Percentiles rank a stretch among this genome's conserved stretches.
These are phyloP conservation scores for Noctilio leporinus DNA, from an alignment of 2,113 vertebrate species.

Conservation along the genomic window DNA sequence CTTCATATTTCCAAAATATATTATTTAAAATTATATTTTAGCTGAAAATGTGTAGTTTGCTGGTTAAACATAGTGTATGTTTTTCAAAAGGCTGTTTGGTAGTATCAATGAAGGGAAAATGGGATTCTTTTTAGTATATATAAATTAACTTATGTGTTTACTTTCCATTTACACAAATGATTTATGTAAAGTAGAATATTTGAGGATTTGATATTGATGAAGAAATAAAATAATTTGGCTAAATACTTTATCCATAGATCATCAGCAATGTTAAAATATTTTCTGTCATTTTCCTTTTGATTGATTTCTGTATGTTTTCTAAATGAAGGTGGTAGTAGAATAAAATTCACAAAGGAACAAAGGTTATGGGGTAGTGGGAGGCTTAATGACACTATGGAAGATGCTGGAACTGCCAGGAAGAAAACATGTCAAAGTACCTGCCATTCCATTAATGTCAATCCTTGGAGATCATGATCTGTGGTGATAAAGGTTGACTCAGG, in stretches of 20 bases:
- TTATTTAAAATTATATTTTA: neutral
- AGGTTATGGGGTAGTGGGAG: neutral
- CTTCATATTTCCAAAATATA: neutral
- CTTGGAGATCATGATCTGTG: neutral
- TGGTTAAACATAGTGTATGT: neutral
- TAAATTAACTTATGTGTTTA: neutral
- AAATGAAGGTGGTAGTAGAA: neutral
- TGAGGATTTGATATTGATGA: neutral
- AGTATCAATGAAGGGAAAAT: neutral
- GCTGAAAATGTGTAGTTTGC: neutral
- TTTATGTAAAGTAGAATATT: neutral
- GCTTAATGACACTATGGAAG: neutral
- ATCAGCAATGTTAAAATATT: neutral
- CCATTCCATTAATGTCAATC: neutral
- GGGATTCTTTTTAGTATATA: neutral
- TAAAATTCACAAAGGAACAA: neutral
- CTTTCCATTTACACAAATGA: neutral
- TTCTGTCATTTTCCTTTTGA: neutral
- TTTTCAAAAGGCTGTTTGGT: neutral
- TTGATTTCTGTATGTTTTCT: neutral
- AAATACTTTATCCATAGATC: neutral
- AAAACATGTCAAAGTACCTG: neutral
- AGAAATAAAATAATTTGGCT: neutral
- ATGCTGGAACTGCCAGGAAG: neutral
- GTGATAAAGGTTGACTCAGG: conserved; percentile 39